These are phyloP conservation scores for Athalia circularis DNA, from an alignment of 2,888 invertebrate species.

Conservation along the genomic window DNA sequence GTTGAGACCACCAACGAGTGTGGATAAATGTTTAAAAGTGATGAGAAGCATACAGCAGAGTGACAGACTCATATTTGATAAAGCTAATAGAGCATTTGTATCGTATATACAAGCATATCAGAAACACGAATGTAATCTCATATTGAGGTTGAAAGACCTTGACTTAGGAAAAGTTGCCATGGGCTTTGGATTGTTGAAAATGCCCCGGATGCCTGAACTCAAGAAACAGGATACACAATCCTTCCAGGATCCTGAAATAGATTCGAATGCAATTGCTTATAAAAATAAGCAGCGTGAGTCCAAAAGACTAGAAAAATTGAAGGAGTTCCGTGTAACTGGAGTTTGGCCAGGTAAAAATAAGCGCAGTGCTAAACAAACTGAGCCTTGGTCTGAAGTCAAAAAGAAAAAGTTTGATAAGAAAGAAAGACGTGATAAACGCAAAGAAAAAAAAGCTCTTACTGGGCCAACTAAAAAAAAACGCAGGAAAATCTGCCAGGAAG, in stretches of 20 bases:
- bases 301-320: slow-evolving; percentile 82
- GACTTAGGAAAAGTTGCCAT: slow-evolving; percentile 89
- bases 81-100: slow-evolving; percentile 94
- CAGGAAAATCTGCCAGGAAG: slow-evolving; percentile 81
- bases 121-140: slow-evolving; percentile 95
- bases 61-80: slow-evolving; percentile 89
- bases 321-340: slow-evolving; percentile 84
- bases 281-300: slow-evolving; percentile 87
- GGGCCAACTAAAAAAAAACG: slow-evolving; percentile 73
- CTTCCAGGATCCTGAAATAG: slow-evolving; percentile 80
- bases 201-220: slow-evolving; percentile 97
- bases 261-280: slow-evolving; percentile 86
- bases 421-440: slow-evolving; percentile 79
- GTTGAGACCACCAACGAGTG: slow-evolving; percentile 69
- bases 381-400: slow-evolving; percentile 88
- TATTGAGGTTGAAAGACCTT: slow-evolving; percentile 91
- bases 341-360: slow-evolving; percentile 82
- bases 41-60: slow-evolving; percentile 81
- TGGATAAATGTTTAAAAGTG: slow-evolving; percentile 75
- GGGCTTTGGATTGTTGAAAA: slow-evolving; percentile 91
- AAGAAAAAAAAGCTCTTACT: slow-evolving; percentile 75
- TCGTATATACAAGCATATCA: slow-evolving; percentile 95
- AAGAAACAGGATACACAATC: slow-evolving; percentile 79
- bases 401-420: slow-evolving; percentile 82
- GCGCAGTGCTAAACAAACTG: slow-evolving; percentile 78